A percentile compares a stretch with the other conserved stretches of the same genome.
phyloP scores from a whole-genome alignment of 2,888 invertebrate genomes.

The Aethes cnicana region DNA sequence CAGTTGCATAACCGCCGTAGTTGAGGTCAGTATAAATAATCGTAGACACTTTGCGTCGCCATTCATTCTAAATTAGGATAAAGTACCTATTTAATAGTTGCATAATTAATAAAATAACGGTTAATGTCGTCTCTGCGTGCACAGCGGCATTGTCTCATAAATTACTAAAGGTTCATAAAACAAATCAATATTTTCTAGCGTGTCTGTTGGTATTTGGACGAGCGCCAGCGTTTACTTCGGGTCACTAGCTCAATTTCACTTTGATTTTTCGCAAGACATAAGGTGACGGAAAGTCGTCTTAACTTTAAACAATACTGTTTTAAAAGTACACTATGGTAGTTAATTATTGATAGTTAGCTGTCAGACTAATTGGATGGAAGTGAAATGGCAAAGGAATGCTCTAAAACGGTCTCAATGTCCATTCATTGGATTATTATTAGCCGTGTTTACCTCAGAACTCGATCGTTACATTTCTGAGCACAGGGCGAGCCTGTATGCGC shows the following conservation, averaged over 20 bases:
- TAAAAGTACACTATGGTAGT: too few relatives aligned
- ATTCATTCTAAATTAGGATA: background rate
- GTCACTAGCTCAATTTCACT: conserved; percentile 46
- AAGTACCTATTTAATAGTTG: background rate
- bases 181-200: conserved; percentile 35
- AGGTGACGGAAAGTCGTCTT: conserved; percentile 2
- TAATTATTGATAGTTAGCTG: too few relatives aligned
- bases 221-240: conserved; percentile 41
- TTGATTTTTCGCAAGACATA: conserved; percentile 33
- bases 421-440: conserved; percentile 10
- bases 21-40: conserved; percentile 10
- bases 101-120: background rate
- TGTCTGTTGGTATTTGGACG: conserved; percentile 40
- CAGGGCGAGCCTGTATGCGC: background rate
- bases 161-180: conserved; percentile 28
- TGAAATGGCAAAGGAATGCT: too few relatives aligned
- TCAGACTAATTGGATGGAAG: too few relatives aligned
- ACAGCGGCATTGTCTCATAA: background rate
- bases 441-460: conserved; percentile 21
- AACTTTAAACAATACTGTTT: too few relatives aligned
- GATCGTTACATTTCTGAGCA: conserved; percentile 6
- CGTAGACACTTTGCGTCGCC: too few relatives aligned
- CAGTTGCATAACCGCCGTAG: conserved; percentile 20
- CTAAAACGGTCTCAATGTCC: background rate
- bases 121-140: conserved; percentile 11